Base-by-base conservation (phyloP, 2,888 invertebrate genomes). In the Pristionchus japonicus region DNA sequence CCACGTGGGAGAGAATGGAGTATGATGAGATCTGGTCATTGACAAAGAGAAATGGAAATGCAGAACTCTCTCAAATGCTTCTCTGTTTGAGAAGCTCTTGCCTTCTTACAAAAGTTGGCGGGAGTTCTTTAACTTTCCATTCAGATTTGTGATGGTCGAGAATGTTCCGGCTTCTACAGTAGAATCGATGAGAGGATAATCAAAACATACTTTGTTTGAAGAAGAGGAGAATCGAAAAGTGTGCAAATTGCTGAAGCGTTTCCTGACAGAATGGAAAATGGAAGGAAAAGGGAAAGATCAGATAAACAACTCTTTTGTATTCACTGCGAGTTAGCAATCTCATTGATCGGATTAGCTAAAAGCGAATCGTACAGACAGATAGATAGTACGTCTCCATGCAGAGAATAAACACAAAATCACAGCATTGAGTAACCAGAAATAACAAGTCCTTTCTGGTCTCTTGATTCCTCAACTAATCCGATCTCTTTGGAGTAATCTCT, bases 301-400 rank as follows among this genome's bases (percentile, higher is more conserved):
- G 64, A 37, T 17, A 6, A 70, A 34, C 70, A 37, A 70, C 70
- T 70, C 37, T 20, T 34, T 23, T 70, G 7, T 6, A 64, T 64
- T 64, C 64, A 27, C 64, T 31, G 27, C n/a, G 47, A 47, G 80
- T 27, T 80, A 80, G 49, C 47, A 80, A 80, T 80, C 80, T 47
- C 17, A 37, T 70, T 37, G 37, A 70, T 23, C 15, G 37, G 7
- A 70, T 70, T 70, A 57, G 9, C 31, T 27, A 64, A 64, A 31
- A 34, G 64, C n/a, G 23, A 57, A 57, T 23, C 52, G 23, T 31
- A n/a, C n/a, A n/a, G n/a, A n/a, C n/a, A n/a, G n/a, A 77, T 17
- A 77, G 43, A 37, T n/a, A 77, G 40, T 40, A 31, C 77, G 23
- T 34, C 43, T n/a, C 40, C 34, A 40, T n/a, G n/a, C 77, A 34